Conservation (phyloP, 2,797 vertebrate species). For the Ctenochaetus hawaiiensis region DNA sequence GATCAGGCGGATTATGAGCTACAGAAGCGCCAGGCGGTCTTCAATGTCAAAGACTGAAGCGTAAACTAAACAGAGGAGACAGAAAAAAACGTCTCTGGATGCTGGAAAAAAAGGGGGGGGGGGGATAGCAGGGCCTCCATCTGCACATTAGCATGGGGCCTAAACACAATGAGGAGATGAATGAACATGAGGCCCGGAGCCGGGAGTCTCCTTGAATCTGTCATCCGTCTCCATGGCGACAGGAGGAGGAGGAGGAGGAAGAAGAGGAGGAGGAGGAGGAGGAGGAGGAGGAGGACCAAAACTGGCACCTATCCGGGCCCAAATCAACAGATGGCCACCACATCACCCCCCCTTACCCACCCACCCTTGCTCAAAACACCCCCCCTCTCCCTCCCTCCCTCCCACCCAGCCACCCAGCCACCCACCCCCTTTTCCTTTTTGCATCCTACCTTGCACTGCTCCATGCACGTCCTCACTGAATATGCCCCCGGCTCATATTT, state of each 20-base stretch:
- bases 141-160: slow-evolving; percentile 69
- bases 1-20: slow-evolving; percentile 13
- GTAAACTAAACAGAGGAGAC: too few species aligned
- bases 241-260: slow-evolving; percentile 66
- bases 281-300: slow-evolving; percentile 62
- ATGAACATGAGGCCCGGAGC: slow-evolving; percentile 78
- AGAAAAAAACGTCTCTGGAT: too few species aligned
- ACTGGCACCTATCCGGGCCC: slow-evolving; percentile 64
- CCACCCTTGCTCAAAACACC: neutral
- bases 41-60: too few species aligned
- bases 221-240: slow-evolving; percentile 86
- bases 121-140: slow-evolving; percentile 49
- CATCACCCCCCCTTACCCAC: slow-evolving; percentile 12
- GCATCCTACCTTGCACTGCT: slow-evolving; percentile 96
- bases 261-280: too few species aligned
- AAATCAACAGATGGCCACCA: slow-evolving; percentile 80
- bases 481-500: slow-evolving; percentile 95
- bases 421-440: too few species aligned
- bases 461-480: slow-evolving; percentile 96
- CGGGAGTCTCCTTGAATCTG: slow-evolving; percentile 82
- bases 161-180: slow-evolving; percentile 75
- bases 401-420: too few species aligned
- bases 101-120: too few species aligned
- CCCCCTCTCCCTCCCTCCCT: neutral
- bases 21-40: neutral